Percentiles rank a stretch among this genome's conserved stretches.
These are phyloP conservation scores for Epinotia demarniana DNA, from an alignment of 2,888 invertebrate species.

Conservation along the genomic window DNA sequence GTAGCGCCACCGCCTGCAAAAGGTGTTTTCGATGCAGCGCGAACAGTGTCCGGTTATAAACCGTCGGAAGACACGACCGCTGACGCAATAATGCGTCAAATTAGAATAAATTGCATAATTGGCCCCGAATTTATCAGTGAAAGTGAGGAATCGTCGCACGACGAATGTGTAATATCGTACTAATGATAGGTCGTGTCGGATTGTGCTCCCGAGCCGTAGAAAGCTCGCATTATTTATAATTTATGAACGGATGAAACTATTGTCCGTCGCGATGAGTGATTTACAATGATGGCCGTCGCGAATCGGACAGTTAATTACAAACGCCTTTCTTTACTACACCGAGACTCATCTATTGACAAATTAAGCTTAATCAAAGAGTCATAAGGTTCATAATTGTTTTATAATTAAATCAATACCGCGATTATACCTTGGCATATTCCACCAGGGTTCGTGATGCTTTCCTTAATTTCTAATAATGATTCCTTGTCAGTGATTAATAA, in stretches of 20 bases:
- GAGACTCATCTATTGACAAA: constrained; percentile 37
- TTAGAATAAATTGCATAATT: constrained; percentile 75
- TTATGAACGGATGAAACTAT: constrained; percentile 70
- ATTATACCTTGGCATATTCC: constrained; percentile 42
- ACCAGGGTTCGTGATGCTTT: constrained; percentile 41
- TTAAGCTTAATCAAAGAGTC: constrained; percentile 46
- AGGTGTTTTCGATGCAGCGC: constrained; percentile 46
- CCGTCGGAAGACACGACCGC: constrained; percentile 54
- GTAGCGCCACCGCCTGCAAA: constrained; percentile 53
- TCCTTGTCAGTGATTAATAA: constrained; percentile 50
- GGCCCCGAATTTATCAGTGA: constrained; percentile 74
- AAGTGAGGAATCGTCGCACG: constrained; percentile 76
- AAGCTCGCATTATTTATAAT: constrained; percentile 73
- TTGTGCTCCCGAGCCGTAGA: constrained; percentile 63
- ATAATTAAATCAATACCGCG: constrained; percentile 39
- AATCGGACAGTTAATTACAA: constrained; percentile 53
- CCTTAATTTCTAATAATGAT: constrained; percentile 48
- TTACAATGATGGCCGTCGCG: constrained; percentile 63
- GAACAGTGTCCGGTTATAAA: constrained; percentile 51
- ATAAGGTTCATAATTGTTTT: constrained; percentile 47
- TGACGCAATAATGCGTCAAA: constrained; percentile 53
- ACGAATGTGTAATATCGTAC: constrained; percentile 65
- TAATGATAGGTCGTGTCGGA: constrained; percentile 72
- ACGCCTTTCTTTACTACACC: constrained; percentile 49
- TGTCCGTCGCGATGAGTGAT: constrained; percentile 68